These are phyloP conservation scores for Gallinago paraguaiae DNA, from an alignment of 2,113 vertebrate genomes.

Conservation along the genomic window DNA sequence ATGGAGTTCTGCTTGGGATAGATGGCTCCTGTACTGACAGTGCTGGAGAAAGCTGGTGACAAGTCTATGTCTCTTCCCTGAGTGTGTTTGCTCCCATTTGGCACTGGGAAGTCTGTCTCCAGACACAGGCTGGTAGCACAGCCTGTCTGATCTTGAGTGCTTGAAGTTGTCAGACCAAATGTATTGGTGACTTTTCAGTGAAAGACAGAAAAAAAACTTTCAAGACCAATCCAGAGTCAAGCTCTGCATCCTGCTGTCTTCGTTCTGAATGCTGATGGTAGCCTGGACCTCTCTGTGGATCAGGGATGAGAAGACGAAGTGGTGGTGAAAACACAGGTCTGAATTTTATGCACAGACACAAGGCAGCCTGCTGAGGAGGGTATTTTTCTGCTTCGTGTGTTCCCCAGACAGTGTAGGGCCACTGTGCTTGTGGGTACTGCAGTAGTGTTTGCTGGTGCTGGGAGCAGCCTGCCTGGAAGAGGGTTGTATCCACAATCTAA, in stretches of 20 bases:
- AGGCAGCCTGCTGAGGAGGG: not conserved
- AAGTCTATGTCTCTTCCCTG: not conserved
- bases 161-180: not conserved
- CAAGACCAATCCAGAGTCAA: not conserved
- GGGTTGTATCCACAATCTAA: not conserved
- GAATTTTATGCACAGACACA: not conserved
- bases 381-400: accelerated
- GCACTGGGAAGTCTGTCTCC: not conserved
- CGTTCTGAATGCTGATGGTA: not conserved
- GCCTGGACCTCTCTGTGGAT: accelerated
- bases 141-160: not conserved
- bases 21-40: not conserved
- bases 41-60: not conserved
- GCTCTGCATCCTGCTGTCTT: not conserved
- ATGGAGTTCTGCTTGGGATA: not conserved
- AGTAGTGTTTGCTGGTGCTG: not conserved
- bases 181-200: not conserved
- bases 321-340: not conserved
- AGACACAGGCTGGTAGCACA: accelerated
- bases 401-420: not conserved
- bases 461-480: not conserved
- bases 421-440: accelerated
- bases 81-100: not conserved
- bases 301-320: not conserved
- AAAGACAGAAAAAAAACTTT: not conserved